Evolutionary conservation across 2,888 invertebrate species (phyloP).

Genomic region (Ellobium chinense): DNA sequence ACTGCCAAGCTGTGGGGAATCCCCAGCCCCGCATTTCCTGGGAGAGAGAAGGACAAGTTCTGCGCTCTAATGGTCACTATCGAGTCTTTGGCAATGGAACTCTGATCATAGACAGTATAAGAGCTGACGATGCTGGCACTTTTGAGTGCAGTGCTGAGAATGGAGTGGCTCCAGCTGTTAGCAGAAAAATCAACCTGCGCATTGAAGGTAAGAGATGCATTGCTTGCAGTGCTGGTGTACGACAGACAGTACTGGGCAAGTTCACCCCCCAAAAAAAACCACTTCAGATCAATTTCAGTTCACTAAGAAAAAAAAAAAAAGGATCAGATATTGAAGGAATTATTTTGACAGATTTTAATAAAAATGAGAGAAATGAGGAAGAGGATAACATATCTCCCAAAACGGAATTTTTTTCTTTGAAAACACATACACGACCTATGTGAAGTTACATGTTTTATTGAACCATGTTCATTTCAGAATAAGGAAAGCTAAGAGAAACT

Average conservation of each 20-base stretch:
- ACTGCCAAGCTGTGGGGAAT: slow-evolving; percentile 72
- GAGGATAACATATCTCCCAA: too few species aligned
- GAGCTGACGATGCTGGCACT: slow-evolving; percentile 86
- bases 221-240: neutral
- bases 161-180: slow-evolving; percentile 84
- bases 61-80: slow-evolving; percentile 42
- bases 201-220: slow-evolving; percentile 87
- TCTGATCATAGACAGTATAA: slow-evolving; percentile 85
- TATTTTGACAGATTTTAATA: too few species aligned
- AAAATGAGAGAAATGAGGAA: too few species aligned
- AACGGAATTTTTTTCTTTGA: too few species aligned
- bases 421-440: too few species aligned
- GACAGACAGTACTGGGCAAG: neutral
- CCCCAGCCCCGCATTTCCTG: slow-evolving; percentile 70
- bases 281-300: too few species aligned
- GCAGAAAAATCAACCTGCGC: slow-evolving; percentile 84
- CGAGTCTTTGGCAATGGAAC: slow-evolving; percentile 82
- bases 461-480: too few species aligned
- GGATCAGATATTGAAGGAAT: too few species aligned
- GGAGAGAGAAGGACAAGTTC: slow-evolving; percentile 50
- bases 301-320: too few species aligned
- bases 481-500: too few species aligned
- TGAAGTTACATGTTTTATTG: too few species aligned
- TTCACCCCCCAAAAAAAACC: too few species aligned
- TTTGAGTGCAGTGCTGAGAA: slow-evolving; percentile 93